These are phyloP conservation scores for Karalla daura DNA, from an alignment of 2,797 vertebrate genomes.

Conservation along the genomic window DNA sequence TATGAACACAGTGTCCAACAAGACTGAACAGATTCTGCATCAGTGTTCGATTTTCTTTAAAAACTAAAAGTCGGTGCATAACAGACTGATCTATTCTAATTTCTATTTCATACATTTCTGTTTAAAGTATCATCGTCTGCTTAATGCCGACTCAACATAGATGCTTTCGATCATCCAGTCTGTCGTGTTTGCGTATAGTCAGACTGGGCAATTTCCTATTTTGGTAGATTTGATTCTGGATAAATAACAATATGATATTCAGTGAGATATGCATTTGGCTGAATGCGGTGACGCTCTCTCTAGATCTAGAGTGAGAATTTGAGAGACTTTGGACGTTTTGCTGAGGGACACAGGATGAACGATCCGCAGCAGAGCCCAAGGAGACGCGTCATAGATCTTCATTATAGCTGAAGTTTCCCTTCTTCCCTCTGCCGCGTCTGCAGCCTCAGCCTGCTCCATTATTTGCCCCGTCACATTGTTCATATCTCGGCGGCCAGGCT, in stretches of 20 bases:
- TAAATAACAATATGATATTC: neutral
- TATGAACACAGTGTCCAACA: conserved; percentile 2
- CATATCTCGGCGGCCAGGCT: conserved; percentile 82
- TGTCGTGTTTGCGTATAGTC: neutral
- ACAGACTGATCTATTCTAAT: too few species aligned
- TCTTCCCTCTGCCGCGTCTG: conserved; percentile 68
- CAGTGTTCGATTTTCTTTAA: conserved; percentile 45
- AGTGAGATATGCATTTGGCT: neutral
- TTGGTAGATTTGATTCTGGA: neutral
- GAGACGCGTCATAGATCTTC: conserved; percentile 61
- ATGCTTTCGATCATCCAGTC: neutral
- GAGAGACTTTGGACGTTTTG: neutral
- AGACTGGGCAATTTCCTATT: neutral
- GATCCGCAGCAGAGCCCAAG: conserved; percentile 34
- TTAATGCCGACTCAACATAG: too few species aligned
- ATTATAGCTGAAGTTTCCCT: conserved; percentile 65
- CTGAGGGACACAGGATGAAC: too few species aligned
- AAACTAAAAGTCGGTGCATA: too few species aligned
- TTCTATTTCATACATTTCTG: too few species aligned
- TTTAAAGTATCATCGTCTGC: too few species aligned
- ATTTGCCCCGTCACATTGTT: conserved; percentile 83
- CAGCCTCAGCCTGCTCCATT: conserved; percentile 57
- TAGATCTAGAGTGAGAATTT: conserved; percentile 6
- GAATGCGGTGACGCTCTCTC: neutral
- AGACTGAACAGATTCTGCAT: conserved; percentile 31